Evolutionary conservation across 1,140 invertebrate genomes (phyloP), one percentile per base, ranked within the genome.

Genomic region (Holcopasites calliopsidis): DNA sequence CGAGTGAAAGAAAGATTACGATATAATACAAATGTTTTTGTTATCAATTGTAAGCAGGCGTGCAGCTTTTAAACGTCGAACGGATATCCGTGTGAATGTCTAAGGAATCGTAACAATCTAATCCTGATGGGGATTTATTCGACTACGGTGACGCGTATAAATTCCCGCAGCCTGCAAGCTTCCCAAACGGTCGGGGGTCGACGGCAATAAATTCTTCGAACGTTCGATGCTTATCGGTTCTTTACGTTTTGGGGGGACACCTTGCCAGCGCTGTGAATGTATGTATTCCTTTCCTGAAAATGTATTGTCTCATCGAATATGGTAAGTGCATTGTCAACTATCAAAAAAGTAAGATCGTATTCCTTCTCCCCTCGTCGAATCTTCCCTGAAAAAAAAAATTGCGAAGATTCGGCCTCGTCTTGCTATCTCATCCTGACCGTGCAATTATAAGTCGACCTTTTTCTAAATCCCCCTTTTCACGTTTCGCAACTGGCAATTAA

Each of bases 121-220:
- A 69, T 57, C 52, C 33, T n/a, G 3, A 3, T 18, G 11, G 38
- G 16, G 13, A 72, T 72, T 72, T 64, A 64, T 72, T 64, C 70
- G 58, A 52, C 40, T 62, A 31, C 33, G 13, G 18, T 18, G 8
- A 4, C 8, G 58, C 26, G 40, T n/a, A 33, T 62, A 42, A 62
- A 72, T 72, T 47, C 23, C 35, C 18, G 7, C 18, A 4, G n/a
- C 4, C n/a, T 18, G 23, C 58, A 18, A 40, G 57, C 23, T 28
- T n/a, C n/a, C n/a, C n/a, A n/a, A n/a, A n/a, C n/a, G n/a, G n/a
- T n/a, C 1, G 1, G 52, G 3, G 33, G 18, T 52, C 26, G 58
- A n/a, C 7, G 13, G 70, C 52, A 40, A 64, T 72, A 72, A 64
- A 72, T 72, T 52, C 26, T 33, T 72, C 28, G 52, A 62, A 52